Evolutionary conservation across 1,140 invertebrate genomes (phyloP).

Genomic region (Coenobita brevimanus): DNA sequence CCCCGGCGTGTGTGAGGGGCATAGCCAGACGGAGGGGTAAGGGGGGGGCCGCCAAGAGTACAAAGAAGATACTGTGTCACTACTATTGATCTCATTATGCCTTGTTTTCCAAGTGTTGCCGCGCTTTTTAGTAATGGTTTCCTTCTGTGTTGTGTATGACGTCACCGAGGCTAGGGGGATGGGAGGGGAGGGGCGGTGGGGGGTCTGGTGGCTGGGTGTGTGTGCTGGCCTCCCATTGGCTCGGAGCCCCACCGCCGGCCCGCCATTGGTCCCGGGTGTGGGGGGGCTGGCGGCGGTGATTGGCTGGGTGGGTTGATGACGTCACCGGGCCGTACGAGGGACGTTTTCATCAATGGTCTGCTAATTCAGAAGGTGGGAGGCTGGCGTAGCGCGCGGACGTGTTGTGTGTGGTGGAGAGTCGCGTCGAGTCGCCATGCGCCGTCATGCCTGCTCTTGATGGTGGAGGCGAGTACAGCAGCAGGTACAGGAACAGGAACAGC

Average conservation of each 20-base stretch:
- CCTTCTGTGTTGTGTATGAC: constrained; percentile 51
- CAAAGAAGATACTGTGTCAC: neutral
- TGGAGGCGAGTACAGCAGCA: neutral
- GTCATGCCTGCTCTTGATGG: constrained; percentile 63
- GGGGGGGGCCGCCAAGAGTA: neutral
- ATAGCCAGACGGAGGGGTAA: neutral
- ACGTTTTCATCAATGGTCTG: constrained; percentile 66
- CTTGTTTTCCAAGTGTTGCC: constrained; percentile 42
- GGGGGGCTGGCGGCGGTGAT: constrained; percentile 5
- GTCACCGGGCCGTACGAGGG: constrained; percentile 53
- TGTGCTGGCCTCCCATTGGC: constrained; percentile 40
- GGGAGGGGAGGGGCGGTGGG: no score
- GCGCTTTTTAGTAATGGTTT: constrained; percentile 58
- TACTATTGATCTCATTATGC: constrained; percentile 38
- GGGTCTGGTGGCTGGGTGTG: constrained; percentile 14
- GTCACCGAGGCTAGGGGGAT: no score
- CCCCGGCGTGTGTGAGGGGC: neutral
- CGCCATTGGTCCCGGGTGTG: constrained; percentile 12
- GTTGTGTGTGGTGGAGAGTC: neutral
- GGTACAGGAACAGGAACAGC: neutral
- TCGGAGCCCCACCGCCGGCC: neutral
- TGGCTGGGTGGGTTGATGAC: constrained; percentile 23
- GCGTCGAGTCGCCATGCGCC: constrained; percentile 34
- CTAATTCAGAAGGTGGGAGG: constrained; percentile 61
- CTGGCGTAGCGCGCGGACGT: constrained; percentile 48